Percentiles rank a stretch among this genome's conserved stretches.
Conservation (phyloP, 2,113 vertebrate genomes). For the Urocitellus parryii region DNA sequence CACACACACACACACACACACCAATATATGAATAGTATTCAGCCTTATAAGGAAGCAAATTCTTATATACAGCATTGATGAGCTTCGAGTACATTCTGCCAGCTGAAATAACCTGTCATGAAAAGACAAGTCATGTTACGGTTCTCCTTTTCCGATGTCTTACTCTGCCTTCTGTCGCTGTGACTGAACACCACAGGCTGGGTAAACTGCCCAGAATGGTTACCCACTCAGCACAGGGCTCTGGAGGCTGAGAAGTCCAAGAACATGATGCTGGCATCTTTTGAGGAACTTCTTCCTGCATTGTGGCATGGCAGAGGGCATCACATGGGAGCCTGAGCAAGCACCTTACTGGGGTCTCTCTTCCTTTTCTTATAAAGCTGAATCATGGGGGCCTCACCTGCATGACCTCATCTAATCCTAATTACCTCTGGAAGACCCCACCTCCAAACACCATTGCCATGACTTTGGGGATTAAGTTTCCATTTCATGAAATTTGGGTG, state of each 20-base stretch:
- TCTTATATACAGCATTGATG: neutral
- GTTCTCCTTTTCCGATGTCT: neutral
- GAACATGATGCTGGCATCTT: neutral
- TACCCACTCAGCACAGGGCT: neutral
- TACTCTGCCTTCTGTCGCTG: neutral
- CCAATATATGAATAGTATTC: neutral
- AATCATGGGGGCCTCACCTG: too few species aligned
- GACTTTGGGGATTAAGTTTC: neutral
- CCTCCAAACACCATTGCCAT: neutral
- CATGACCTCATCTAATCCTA: neutral
- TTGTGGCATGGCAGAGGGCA: neutral
- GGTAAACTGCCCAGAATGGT: neutral
- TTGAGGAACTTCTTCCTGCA: neutral
- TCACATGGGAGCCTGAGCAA: neutral
- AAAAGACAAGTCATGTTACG: neutral
- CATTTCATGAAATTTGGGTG: neutral
- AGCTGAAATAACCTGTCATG: neutral
- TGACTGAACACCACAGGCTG: neutral
- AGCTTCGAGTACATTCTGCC: neutral
- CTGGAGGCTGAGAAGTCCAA: neutral
- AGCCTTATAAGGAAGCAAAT: constrained; percentile 2
- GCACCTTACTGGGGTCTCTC: neutral
- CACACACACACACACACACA: too few species aligned
- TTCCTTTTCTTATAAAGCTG: neutral
- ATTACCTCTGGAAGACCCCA: neutral